phyloP scores from a whole-genome alignment of 1,140 invertebrate genomes.

The Sinonovacula constricta region DNA sequence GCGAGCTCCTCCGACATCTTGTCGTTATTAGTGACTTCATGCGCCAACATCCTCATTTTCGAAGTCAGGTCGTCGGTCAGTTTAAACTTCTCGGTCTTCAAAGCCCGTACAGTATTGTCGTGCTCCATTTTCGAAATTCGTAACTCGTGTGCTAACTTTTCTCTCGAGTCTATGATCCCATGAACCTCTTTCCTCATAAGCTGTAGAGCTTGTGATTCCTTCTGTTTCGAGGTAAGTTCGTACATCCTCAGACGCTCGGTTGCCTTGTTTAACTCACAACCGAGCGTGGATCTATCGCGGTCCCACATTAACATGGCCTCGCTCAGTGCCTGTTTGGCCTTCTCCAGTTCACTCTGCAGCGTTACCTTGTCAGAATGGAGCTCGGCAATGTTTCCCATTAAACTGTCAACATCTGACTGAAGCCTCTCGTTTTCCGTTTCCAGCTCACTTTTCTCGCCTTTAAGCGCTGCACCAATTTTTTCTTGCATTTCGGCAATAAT shows the following conservation, averaged over 20 bases:
- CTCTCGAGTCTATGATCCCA: slow-evolving; percentile 64
- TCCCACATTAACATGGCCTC: slow-evolving; percentile 70
- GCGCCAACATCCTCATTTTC: slow-evolving; percentile 63
- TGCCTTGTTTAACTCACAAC: slow-evolving; percentile 61
- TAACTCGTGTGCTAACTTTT: slow-evolving; percentile 64
- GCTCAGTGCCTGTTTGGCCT: slow-evolving; percentile 64
- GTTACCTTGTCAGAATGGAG: slow-evolving; percentile 59
- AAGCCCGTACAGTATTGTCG: slow-evolving; percentile 57
- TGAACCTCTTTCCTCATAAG: slow-evolving; percentile 62
- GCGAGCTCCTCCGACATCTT: slow-evolving; percentile 62
- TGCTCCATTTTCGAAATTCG: slow-evolving; percentile 54
- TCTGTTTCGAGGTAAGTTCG: slow-evolving; percentile 54
- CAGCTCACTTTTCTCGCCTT: slow-evolving; percentile 59
- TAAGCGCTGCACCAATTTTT: slow-evolving; percentile 51
- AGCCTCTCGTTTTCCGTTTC: slow-evolving; percentile 64
- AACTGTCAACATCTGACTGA: slow-evolving; percentile 58
- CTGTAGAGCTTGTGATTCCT: slow-evolving; percentile 58
- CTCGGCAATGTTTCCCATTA: slow-evolving; percentile 61
- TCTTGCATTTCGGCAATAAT: slow-evolving; percentile 57
- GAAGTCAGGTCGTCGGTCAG: slow-evolving; percentile 66
- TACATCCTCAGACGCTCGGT: slow-evolving; percentile 68
- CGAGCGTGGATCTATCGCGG: slow-evolving; percentile 59
- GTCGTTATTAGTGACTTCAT: slow-evolving; percentile 63
- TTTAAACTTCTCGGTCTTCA: slow-evolving; percentile 60
- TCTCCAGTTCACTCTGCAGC: slow-evolving; percentile 59